Conservation (phyloP, 2,888 invertebrate species). For the Tetheella fluctuosa region DNA sequence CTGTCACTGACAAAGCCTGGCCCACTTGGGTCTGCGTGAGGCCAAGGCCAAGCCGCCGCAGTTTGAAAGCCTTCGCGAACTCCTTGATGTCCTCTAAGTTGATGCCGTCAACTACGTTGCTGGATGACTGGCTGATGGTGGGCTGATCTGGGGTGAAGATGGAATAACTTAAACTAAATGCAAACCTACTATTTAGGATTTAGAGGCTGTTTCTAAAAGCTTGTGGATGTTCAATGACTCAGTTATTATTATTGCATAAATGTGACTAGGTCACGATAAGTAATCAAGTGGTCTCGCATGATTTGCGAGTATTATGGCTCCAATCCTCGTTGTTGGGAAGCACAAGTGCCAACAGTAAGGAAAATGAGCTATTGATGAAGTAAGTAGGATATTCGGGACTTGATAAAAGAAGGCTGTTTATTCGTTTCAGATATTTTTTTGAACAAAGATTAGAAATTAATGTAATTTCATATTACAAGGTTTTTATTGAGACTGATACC, state of each 20-base stretch:
- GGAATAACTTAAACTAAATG: background rate
- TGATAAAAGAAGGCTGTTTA: background rate
- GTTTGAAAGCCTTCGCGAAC: constrained; percentile 98
- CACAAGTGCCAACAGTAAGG: too few species aligned
- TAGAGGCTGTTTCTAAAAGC: background rate
- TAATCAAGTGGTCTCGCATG: too few species aligned
- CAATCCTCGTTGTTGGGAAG: too few species aligned
- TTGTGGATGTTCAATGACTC: background rate
- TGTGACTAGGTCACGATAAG: background rate
- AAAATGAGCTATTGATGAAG: too few species aligned
- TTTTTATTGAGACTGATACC: background rate
- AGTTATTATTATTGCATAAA: too few species aligned
- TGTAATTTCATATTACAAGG: background rate
- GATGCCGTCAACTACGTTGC: constrained; percentile 97
- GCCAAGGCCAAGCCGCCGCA: constrained; percentile 95
- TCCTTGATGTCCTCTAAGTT: constrained; percentile 99
- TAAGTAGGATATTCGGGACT: too few species aligned
- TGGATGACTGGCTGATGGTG: constrained; percentile 96
- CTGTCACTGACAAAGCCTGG: constrained; percentile 97
- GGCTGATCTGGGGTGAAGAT: constrained; percentile 88
- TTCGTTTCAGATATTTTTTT: too few species aligned
- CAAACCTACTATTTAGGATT: background rate
- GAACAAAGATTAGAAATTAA: too few species aligned
- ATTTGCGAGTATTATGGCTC: too few species aligned
- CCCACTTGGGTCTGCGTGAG: constrained; percentile 98